These are phyloP conservation scores for Nibea albiflora DNA, from an alignment of 2,113 vertebrate species.

Conservation along the genomic window DNA sequence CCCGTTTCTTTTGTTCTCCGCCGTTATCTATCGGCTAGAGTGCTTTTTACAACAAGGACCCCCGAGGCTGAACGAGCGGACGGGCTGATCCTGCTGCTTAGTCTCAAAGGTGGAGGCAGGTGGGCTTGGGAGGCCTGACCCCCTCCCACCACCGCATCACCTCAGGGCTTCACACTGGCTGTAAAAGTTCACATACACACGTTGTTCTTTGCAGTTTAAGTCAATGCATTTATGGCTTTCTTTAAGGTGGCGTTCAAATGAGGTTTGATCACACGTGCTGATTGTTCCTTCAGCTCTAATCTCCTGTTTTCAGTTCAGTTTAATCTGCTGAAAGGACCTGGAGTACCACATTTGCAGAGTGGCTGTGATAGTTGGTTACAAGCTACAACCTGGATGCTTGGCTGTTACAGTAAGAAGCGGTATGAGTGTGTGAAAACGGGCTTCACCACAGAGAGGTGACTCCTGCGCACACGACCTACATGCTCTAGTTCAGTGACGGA, in stretches of 20 bases:
- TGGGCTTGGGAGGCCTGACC: constrained; percentile 39
- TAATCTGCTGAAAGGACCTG: background rate
- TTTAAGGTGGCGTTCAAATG: background rate
- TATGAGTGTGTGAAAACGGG: no score
- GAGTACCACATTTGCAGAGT: background rate
- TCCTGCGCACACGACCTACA: background rate
- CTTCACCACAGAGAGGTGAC: background rate
- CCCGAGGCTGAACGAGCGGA: constrained; percentile 54
- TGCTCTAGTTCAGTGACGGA: constrained; percentile 27
- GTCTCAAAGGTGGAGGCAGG: constrained; percentile 68
- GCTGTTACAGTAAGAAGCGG: background rate
- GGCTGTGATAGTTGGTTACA: background rate
- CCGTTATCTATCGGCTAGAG: constrained; percentile 66
- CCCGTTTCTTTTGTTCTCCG: constrained; percentile 65
- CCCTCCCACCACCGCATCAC: constrained; percentile 2
- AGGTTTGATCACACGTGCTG: background rate
- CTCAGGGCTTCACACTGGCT: constrained; percentile 29
- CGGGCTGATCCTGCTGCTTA: constrained; percentile 48
- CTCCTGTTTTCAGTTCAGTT: background rate
- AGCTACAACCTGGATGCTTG: background rate
- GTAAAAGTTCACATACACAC: constrained; percentile 11
- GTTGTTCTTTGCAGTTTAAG: background rate
- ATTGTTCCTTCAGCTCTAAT: constrained; percentile 2
- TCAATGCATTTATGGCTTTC: background rate
- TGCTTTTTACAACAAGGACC: constrained; percentile 62